phyloP scores from a whole-genome alignment of 1,140 invertebrate genomes.

The Drosophila nigromelanica region DNA sequence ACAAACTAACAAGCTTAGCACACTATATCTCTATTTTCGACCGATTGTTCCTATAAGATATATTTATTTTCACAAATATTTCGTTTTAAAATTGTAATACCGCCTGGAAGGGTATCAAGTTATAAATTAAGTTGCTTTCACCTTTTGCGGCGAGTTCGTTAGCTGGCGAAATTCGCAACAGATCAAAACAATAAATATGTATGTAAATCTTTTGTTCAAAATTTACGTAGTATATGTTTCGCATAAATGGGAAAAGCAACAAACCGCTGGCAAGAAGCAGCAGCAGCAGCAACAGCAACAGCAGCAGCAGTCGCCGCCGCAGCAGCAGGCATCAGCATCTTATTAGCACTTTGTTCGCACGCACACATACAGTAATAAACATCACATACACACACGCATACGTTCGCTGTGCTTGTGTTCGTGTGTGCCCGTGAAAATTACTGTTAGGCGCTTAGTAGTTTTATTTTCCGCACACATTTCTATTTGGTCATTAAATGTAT shows the following conservation, averaged over 20 bases:
- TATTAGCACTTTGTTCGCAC: constrained; percentile 68
- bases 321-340: constrained; percentile 66
- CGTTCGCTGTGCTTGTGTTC: constrained; percentile 33
- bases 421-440: constrained; percentile 74
- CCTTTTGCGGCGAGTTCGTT: constrained; percentile 61
- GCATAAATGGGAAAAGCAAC: constrained; percentile 80
- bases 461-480: constrained; percentile 37
- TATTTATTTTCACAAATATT: no score
- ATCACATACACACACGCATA: constrained; percentile 34
- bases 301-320: constrained; percentile 46
- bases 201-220: constrained; percentile 49
- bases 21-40: no score
- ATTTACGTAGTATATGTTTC: constrained; percentile 65
- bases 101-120: not conserved
- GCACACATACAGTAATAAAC: constrained; percentile 21
- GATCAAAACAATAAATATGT: constrained; percentile 60
- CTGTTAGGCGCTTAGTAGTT: constrained; percentile 55
- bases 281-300: constrained; percentile 35
- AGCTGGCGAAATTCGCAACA: constrained; percentile 47
- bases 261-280: constrained; percentile 59
- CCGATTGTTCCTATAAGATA: no score
- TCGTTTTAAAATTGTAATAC: not conserved
- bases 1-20: no score
- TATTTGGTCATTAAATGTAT: constrained; percentile 63
- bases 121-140: constrained; percentile 68